Base-by-base conservation (phyloP, 1,140 invertebrate genomes). In the Nasonia giraulti region DNA sequence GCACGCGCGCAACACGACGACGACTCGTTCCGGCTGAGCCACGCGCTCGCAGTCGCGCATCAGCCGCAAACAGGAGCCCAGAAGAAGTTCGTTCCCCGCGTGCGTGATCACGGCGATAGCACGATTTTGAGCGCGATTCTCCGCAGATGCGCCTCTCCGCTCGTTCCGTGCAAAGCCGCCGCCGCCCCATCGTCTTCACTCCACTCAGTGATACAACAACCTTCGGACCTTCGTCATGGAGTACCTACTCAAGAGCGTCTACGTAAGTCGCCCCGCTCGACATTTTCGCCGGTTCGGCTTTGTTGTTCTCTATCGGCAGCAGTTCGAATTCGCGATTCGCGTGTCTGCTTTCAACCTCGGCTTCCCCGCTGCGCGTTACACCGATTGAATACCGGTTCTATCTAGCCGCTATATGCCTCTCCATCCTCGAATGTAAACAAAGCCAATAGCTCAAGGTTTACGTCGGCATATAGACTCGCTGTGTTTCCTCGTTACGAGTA, bases 11-110 rank as follows among this genome's bases (percentile, higher is more conserved):
- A n/a, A 71, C 69, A 12, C 69, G 68, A 66, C n/a, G 0, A 66
- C n/a, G 0, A 66, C 40, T 55, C 50, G 55, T 62, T 62, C 55
- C 55, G 55, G 27, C 69, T 33, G 27, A 33, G 23, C 31, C 69
- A 71, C 69, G 69, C 69, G 31, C 69, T 31, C 69, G 69, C 69
- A 71, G 69, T 31, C 69, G 69, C 55, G 55, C 17, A 44, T 44
- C 40, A n/a, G 55, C 20, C 17, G 27, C 27, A 62, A 62, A 62
- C 55, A 20, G 17, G 55, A 62, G 5, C 55, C 40, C 40, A 44
- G 40, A 44, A 44, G 40, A 44, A 44, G 40, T 44, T 44, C 7
- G 10, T 44, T 44, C 40, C 7, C 40, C 6, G 10, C 8, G 40
- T 44, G 40, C 40, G 6, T 11, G 40, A 0, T 27, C 27, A 27